Base-by-base conservation (phyloP, 2,888 invertebrate genomes). In the Tubulanus polymorphus region DNA sequence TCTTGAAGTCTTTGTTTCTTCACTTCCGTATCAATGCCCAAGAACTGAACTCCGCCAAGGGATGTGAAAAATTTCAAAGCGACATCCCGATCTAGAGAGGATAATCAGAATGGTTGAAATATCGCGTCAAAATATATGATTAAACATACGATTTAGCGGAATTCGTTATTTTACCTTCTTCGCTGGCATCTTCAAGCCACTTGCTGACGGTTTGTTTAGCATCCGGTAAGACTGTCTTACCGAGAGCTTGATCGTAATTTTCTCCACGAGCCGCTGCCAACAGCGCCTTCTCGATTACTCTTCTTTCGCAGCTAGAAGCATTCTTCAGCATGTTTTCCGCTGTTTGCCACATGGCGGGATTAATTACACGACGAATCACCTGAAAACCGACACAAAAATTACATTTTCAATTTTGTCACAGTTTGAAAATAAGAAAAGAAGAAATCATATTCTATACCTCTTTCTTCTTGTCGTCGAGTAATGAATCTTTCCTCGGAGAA, bases 161-260 rank as follows among this genome's bases (percentile, higher is more conserved):
- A n/a, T 23, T n/a, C 5, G 23, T 26, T 25, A 25, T 48, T 55
- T 47, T 60, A 72, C 72, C 73, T 26, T 62, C 57, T 35, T 70
- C 70, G 10, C 62, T 66, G 1, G 72, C 71, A 12, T 59, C 58
- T 32, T 66, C 59, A 52, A 73, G 56, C 73, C 73, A 73, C 45
- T 64, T 64, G 53, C 71, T 67, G 5, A 71, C 70, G 1, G 63
- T 60, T 5, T 60, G 60, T 48, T 64, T 63, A 5, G 68, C 69
- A 53, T 73, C 68, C 3, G 71, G 69, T 23, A 66, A 62, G 12
- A 69, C 49, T 0, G 66, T 55, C 20, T 48, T 35, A 3, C 48
- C n/a, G n/a, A 23, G 26, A 37, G 29, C 29, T 54, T 49, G 37
- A n/a, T n/a, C n/a, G n/a, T n/a, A n/a, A 8, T 41, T 41, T 5